Evolutionary conservation across 2,113 vertebrate genomes (phyloP), one percentile per base, ranked within the genome.

Genomic region (Sisor rabdophorus): DNA sequence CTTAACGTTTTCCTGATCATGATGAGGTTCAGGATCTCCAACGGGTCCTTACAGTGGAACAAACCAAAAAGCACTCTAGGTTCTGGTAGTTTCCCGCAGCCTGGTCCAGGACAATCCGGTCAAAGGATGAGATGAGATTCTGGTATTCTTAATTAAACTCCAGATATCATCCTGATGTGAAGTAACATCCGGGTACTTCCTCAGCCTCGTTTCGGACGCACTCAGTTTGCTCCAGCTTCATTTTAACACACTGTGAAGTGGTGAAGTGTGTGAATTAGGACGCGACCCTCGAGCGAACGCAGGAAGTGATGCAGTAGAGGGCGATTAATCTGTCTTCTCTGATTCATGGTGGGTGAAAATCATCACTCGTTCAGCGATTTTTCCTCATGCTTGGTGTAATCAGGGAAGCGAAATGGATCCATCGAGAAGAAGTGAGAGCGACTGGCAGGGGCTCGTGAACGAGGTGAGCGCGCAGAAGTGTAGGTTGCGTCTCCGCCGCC

Each of bases 371-470:
- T n/a, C n/a, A n/a, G n/a, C n/a, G n/a, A n/a, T n/a, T n/a, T n/a
- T 26, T 11, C 11, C 56, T n/a, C 24, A n/a, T 58, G 26, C 20
- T 53, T n/a, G 13, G 12, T 65, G 26, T 53, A 30, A 20, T 50
- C 40, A 15, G 22, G 52, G 16, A 55, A 12, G n/a, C 15, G 53
- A n/a, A 83, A 95, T 97, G 95, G 89, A 92, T 80, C 53, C 81
- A 22, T 83, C 88, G 81, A 85, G 89, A 63, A 91, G 94, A 75
- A 95, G 87, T 81, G 96, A 96, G 85, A 93, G 91, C 84, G 96
- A 97, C 87, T 96, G 95, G 94, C 95, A 97, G 88, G 94, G 93
- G 64, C 88, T 97, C 82, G 87, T 95, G 80, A 94, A 89, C 82
- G 96, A 98, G 95, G 95, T 97, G 92, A 95, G 50, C 0, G 36